phyloP scores from a whole-genome alignment of 1,140 invertebrate genomes.

The Tigriopus japonicus region DNA sequence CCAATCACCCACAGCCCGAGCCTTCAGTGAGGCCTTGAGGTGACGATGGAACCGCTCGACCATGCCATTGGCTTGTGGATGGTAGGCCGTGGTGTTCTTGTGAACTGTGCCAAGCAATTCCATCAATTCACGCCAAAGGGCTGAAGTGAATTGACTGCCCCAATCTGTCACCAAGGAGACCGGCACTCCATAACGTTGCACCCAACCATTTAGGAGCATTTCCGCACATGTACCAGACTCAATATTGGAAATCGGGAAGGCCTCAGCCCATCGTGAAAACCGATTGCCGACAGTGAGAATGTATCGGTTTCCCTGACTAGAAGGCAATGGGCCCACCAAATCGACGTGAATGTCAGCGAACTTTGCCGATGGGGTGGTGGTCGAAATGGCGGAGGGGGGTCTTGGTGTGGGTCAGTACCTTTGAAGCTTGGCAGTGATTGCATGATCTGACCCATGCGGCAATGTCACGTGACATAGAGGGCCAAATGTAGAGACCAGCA shows the following conservation, averaged over 20 bases:
- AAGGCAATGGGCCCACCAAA: background rate
- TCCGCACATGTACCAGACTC: background rate
- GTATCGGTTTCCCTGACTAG: background rate
- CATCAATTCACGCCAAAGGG: slow-evolving; percentile 13
- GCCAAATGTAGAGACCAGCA: too few species aligned
- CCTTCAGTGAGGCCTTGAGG: slow-evolving; percentile 4
- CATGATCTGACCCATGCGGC: too few species aligned
- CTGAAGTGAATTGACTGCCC: slow-evolving; percentile 23
- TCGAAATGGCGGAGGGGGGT: too few species aligned
- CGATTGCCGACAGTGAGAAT: background rate
- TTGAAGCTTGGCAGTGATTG: too few species aligned
- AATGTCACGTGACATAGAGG: too few species aligned
- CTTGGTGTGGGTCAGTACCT: too few species aligned
- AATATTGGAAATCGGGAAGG: background rate
- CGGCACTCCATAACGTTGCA: slow-evolving; percentile 11
- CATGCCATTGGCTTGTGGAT: slow-evolving; percentile 16
- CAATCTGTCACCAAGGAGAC: slow-evolving; percentile 24
- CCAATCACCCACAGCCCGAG: too few species aligned
- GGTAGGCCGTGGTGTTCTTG: slow-evolving; percentile 3
- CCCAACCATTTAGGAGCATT: background rate
- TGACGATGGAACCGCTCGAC: slow-evolving; percentile 14
- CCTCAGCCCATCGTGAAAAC: background rate
- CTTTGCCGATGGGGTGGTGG: too few species aligned
- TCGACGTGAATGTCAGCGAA: background rate
- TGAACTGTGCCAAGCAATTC: slow-evolving; percentile 11